These are phyloP conservation scores for Rhynchopsitta pachyrhyncha DNA, from an alignment of 2,113 vertebrate species.

Conservation along the genomic window DNA sequence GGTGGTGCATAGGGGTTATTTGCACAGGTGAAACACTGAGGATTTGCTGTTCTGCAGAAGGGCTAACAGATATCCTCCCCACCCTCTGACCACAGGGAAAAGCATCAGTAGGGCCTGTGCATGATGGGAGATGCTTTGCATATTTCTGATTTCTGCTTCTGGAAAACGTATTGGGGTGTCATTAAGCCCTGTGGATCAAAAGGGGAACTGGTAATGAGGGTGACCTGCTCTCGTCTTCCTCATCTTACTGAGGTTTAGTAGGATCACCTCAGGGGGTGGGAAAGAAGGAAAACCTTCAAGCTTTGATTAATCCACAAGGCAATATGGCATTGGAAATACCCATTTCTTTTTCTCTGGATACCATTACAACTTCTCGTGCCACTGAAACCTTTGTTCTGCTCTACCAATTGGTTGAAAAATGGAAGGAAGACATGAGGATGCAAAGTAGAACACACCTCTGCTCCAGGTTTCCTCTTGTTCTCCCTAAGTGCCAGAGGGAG, in stretches of 20 bases:
- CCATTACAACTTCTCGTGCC: neutral
- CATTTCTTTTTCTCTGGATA: neutral
- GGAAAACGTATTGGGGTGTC: neutral
- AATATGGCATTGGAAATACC: neutral
- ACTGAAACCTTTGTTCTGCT: neutral
- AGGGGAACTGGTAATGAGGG: neutral
- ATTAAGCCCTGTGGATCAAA: neutral
- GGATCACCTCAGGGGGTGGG: neutral
- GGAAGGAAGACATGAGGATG: neutral
- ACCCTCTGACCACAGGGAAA: neutral
- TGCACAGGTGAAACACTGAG: slow-evolving; percentile 24
- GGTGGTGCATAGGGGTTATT: neutral
- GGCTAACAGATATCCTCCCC: neutral
- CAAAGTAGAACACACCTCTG: neutral
- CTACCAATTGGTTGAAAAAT: neutral
- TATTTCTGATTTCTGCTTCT: neutral
- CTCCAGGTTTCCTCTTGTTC: neutral
- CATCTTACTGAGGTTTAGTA: neutral
- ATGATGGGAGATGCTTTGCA: neutral
- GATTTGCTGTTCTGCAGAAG: neutral
- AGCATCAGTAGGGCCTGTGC: neutral
- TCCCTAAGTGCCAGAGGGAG: neutral
- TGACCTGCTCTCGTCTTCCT: neutral
- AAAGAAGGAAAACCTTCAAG: neutral
- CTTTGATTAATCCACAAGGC: neutral